Evolutionary conservation across 2,113 vertebrate genomes (phyloP), one percentile per base, ranked within the genome.

Genomic region (Athene cunicularia): DNA sequence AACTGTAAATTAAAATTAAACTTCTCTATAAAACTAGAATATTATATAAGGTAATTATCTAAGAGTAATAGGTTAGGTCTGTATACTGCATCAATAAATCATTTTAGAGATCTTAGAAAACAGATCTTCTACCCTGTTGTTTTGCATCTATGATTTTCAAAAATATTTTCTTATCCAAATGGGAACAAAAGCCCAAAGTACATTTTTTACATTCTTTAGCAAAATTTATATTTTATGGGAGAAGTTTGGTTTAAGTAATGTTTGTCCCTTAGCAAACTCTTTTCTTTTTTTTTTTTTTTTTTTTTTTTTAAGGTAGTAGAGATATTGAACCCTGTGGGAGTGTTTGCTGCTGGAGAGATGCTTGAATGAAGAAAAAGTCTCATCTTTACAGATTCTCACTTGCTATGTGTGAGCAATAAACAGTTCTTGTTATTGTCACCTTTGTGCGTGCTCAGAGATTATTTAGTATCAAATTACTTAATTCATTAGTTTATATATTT

Each of bases 1-100:
- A 95, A 59, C 63, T 90, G 80, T 94, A 96, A 93, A 96, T 96
- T 77, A 91, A 82, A 96, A 92, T 82, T 49, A 86, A 86, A 86
- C 50, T 82, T 96, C 92, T 84, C 43, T 24, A 5, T 58, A 56
- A 95, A 66, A 77, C 77, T 64, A 91, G 67, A 56, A 49, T 92
- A 55, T 37, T 32, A 49, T 33, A 37, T 56, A 45, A 94, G 75
- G 68, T 93, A 92, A 93, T 90, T 49, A 83, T 41, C 35, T 64
- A 91, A 83, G 82, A 80, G 50, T 76, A 92, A 96, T 86, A 91
- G 68, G 60, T 92, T 88, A 63, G 19, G 22, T 60, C 63, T 82
- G 28, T 91, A 17, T 58, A 50, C 30, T 32, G 20, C 58, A 50
- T 53, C 52, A 41, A 47, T 53, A 87, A 81, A 76, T 63, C 26